These are phyloP conservation scores for Sebastes cheni DNA, from an alignment of 2,797 vertebrate genomes.

Conservation along the genomic window DNA sequence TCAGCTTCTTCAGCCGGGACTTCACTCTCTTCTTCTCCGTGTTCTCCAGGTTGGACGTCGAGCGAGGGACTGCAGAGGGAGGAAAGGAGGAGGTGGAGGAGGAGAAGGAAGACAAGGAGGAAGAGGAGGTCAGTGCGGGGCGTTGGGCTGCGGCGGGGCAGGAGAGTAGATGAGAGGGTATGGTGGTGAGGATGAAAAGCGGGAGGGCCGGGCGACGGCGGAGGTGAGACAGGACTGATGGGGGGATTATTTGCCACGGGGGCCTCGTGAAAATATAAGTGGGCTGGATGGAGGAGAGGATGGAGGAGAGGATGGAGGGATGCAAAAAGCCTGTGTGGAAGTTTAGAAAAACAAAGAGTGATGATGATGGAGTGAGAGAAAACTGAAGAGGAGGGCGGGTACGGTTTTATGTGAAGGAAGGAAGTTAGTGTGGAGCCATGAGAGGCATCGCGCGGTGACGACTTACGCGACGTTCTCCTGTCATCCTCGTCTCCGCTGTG, in stretches of 20 bases:
- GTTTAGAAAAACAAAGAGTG: constrained; percentile 48
- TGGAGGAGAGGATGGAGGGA: constrained; percentile 71
- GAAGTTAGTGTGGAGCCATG: neutral
- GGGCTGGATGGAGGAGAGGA: constrained; percentile 72
- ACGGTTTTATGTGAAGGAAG: neutral
- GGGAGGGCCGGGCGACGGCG: constrained; percentile 66
- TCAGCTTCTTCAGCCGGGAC: constrained; percentile 89
- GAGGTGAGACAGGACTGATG: constrained; percentile 61
- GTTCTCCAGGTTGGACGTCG: constrained; percentile 83
- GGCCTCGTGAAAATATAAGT: constrained; percentile 69
- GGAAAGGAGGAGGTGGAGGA: constrained; percentile 32
- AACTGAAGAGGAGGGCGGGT: neutral
- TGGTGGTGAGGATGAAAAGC: constrained; percentile 75
- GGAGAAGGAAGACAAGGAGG: constrained; percentile 36
- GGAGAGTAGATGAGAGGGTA: constrained; percentile 70
- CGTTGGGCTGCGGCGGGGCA: constrained; percentile 21
- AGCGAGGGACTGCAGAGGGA: constrained; percentile 79
- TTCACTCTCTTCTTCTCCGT: constrained; percentile 88
- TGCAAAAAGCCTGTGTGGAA: constrained; percentile 66
- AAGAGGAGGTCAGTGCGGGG: constrained; percentile 65
- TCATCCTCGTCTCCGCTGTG: constrained; percentile 90
- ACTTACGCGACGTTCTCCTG: constrained; percentile 76
- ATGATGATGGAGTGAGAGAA: constrained; percentile 31
- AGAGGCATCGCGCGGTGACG: neutral
- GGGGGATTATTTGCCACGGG: constrained; percentile 70